Percentiles rank a stretch among this genome's conserved stretches.
These are phyloP conservation scores for Lycorma delicatula DNA, from an alignment of 1,140 invertebrate species.

Conservation along the genomic window DNA sequence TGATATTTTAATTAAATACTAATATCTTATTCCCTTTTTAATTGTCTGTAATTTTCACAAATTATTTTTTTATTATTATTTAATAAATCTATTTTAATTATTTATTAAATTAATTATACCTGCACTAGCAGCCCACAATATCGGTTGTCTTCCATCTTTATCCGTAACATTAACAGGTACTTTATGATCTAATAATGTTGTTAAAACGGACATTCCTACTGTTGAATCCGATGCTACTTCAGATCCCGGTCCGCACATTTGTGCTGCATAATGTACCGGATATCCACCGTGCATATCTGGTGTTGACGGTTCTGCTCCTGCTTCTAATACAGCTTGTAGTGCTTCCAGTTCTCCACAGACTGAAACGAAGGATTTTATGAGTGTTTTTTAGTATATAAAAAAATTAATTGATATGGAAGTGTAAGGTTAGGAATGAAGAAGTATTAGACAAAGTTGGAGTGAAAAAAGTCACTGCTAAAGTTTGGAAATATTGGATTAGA, in stretches of 20 bases:
- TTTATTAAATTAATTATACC: too few species aligned
- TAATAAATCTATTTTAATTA: too few species aligned
- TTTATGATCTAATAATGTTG: conserved; percentile 69
- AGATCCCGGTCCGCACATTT: conserved; percentile 78
- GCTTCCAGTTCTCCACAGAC: conserved; percentile 85
- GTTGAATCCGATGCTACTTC: conserved; percentile 48
- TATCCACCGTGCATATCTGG: conserved; percentile 90
- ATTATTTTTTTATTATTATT: too few species aligned
- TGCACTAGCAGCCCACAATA: conserved; percentile 94
- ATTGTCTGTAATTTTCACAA: not conserved
- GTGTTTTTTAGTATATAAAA: too few species aligned
- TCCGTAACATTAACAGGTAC: conserved; percentile 78
- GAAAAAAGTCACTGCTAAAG: too few species aligned
- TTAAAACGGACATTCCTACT: conserved; percentile 67
- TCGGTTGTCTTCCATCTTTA: conserved; percentile 82
- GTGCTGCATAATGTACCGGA: conserved; percentile 93
- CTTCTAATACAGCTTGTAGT: conserved; percentile 70
- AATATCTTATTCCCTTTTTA: too few species aligned
- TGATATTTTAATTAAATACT: too few species aligned
- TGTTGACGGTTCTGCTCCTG: conserved; percentile 72
- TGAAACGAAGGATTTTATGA: too few species aligned
- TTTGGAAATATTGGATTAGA: too few species aligned
- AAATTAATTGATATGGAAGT: too few species aligned
- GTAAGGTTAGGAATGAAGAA: too few species aligned
- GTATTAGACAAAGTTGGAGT: too few species aligned